Evolutionary conservation across 2,113 vertebrate species (phyloP).

Genomic region (Athene cunicularia): DNA sequence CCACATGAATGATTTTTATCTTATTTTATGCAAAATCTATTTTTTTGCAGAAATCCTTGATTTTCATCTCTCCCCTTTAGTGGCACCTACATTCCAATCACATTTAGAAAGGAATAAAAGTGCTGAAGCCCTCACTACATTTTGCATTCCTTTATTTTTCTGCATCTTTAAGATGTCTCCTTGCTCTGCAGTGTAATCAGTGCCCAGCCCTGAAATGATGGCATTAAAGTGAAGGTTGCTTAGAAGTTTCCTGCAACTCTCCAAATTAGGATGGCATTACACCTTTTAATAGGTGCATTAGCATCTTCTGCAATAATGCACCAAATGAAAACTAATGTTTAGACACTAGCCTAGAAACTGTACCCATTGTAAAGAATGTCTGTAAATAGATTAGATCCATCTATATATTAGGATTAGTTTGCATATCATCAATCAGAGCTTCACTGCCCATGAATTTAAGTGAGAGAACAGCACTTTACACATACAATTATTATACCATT

Average conservation of each 20-base stretch:
- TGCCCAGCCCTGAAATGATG: neutral
- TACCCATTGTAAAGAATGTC: neutral
- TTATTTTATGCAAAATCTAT: neutral
- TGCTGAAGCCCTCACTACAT: neutral
- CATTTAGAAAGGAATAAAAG: neutral
- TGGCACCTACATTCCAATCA: neutral
- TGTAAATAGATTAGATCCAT: neutral
- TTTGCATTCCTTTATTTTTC: neutral
- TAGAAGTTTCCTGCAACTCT: neutral
- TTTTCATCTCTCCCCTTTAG: neutral
- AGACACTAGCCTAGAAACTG: neutral
- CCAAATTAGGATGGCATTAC: fast-evolving
- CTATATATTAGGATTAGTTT: neutral
- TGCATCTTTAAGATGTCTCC: neutral
- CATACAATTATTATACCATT: neutral
- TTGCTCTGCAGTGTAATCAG: neutral
- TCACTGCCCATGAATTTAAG: neutral
- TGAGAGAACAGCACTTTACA: neutral
- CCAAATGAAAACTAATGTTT: neutral
- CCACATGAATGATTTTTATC: neutral
- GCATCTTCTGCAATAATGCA: neutral
- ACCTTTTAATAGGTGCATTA: neutral
- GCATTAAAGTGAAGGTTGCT: neutral
- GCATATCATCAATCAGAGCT: neutral
- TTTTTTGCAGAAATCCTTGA: neutral